A percentile compares a stretch with the other conserved stretches of the same genome.
These are phyloP conservation scores for Salvator merianae DNA, from an alignment of 2,113 vertebrate species.

Conservation along the genomic window DNA sequence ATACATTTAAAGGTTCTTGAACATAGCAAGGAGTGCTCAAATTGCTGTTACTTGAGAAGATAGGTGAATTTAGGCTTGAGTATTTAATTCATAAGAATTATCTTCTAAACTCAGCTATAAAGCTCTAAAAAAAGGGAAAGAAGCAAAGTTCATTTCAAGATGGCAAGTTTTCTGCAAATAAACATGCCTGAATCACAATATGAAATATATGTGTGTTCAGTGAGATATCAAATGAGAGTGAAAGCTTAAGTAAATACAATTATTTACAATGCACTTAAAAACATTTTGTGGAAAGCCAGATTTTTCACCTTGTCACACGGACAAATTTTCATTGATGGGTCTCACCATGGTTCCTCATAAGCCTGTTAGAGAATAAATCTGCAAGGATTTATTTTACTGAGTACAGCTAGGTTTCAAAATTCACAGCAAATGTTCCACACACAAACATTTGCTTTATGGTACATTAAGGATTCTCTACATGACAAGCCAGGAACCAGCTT, in stretches of 20 bases:
- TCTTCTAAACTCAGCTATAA: background rate
- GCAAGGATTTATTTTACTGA: background rate
- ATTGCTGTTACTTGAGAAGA: background rate
- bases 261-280: slow-evolving; percentile 5
- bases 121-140: background rate
- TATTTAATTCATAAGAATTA: background rate
- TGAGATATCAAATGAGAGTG: slow-evolving; percentile 2
- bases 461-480: background rate
- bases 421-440: background rate
- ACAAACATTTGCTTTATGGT: background rate
- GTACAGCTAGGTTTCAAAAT: background rate
- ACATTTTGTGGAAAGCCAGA: background rate
- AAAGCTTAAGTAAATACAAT: slow-evolving; percentile 3
- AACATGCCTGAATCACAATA: background rate
- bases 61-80: background rate
- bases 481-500: background rate
- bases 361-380: slow-evolving; percentile 21
- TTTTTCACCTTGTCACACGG: slow-evolving; percentile 10
- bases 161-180: background rate
- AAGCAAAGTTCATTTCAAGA: background rate
- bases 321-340: background rate
- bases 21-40: background rate
- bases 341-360: background rate
- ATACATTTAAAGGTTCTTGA: background rate
- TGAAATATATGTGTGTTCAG: background rate